Evolutionary conservation across 2,888 invertebrate genomes (phyloP), one percentile per base, ranked within the genome.

Genomic region (Salticus scenicus): DNA sequence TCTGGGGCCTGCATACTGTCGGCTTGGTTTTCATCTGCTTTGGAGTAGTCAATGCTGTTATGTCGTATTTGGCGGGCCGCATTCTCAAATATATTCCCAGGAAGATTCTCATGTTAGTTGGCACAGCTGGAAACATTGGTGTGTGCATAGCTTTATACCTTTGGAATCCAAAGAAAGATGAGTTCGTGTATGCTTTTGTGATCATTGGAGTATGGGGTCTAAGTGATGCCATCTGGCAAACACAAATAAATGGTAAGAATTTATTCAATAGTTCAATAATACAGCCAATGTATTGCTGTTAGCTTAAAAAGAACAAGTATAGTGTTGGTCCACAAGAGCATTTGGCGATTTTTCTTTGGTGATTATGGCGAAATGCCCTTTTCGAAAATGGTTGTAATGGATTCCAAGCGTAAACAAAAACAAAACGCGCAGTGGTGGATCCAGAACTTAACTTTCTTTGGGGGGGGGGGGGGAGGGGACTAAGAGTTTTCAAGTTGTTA

Each of bases 11-110:
- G 73, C 94, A 96, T 89, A 95, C 95, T 90, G 97, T 99, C 73
- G 98, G 99, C 74, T 98, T 97, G 92, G 97, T 98, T 70, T 97
- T 98, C 97, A 97, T 98, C 90, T 97, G 97, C 91, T 98, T 98
- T 91, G 98, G 98, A 0, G 95, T 98, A 0, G 96, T 96, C 47
- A 97, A 98, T 91, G 97, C 98, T 0, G 92, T 96, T 76, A 97
- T 97, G 91, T 97, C 98, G 33, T 93, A 97, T 85, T 93, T 97
- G 27, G 98, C 97, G 91, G 71, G 71, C 0, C 28, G 51, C 14
- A 14, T 71, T 5, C 30, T 47, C 2, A 71, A 71, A 14, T 71
- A 71, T 14, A n/a, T 71, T 12, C 47, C 71, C 0, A 42, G 71
- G n/a, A 94, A 95, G 89, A 95, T 96, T 0, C 94, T 97, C 87